Evolutionary conservation across 2,888 invertebrate genomes (phyloP), one percentile per base, ranked within the genome.

Genomic region (Harpagoxenus sublaevis): DNA sequence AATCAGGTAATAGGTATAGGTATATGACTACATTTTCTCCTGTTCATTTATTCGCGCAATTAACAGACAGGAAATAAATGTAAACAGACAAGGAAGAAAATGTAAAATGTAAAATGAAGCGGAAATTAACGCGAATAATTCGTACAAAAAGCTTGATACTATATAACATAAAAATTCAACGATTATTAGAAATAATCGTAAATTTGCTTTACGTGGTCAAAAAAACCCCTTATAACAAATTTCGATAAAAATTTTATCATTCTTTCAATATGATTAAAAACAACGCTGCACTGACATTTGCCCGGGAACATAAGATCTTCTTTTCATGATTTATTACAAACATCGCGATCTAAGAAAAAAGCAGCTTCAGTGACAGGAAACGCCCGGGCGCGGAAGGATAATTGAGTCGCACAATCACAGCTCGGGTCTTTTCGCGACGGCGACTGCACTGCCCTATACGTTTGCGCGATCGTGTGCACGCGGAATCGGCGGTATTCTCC

Each of bases 401-500:
- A 81, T 84, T 73, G 81, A 81, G 79, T 84, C 48, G 53, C 63
- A 48, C 45, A 73, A 78, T 83, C 71, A 77, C 63, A 51, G 35
- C 23, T 23, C 71, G 48, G 48, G 31, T 28, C 75, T 71, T 86
- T 86, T 57, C 66, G 28, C 71, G 35, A 23, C 60, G 48, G 51
- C 85, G 75, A 45, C n/a, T 62, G 57, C 78, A 51, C 55, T 35
- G 63, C 15, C 42, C 28, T 23, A 45, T 31, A 45, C n/a, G 51
- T 65, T 31, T 63, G 62, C 23, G 35, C 39, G 23, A 55, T 66
- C 74, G 51, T 83, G 85, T 60, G 83, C 75, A 57, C 77, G 88
- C 73, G 82, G 51, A 78, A 66, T 89, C 74, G 79, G 57, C 60
- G 55, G 74, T 66, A 84, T 89, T 87, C 77, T 82, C 57, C 35